Evolutionary conservation across 1,140 invertebrate species (phyloP).

Genomic region (Varroa destructor): DNA sequence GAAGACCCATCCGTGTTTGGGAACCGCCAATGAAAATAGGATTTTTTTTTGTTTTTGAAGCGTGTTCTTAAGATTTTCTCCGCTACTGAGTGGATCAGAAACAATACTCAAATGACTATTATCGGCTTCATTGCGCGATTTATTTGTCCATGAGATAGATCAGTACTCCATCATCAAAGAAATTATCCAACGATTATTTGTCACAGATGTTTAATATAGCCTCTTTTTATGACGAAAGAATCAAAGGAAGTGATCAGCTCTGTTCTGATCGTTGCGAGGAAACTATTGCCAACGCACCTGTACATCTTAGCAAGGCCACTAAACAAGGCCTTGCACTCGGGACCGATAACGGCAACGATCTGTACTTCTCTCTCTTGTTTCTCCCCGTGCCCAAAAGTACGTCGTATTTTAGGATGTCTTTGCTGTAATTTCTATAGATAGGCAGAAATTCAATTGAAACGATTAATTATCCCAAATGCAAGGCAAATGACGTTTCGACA

Average conservation of each 20-base stretch:
- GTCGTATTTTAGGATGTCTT: background rate
- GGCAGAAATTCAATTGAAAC: background rate
- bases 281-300: background rate
- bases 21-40: slow-evolving; percentile 68
- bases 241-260: background rate
- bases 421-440: background rate
- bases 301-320: background rate
- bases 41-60: slow-evolving; percentile 52
- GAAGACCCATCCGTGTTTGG: slow-evolving; percentile 51
- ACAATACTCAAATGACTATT: no score
- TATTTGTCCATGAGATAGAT: no score
- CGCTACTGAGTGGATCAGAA: no score
- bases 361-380: background rate
- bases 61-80: no score
- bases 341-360: slow-evolving; percentile 13
- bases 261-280: background rate
- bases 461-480: background rate
- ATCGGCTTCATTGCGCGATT: no score
- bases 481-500: background rate
- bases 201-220: background rate
- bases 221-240: background rate
- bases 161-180: no score
- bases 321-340: background rate
- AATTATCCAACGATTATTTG: no score
- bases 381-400: background rate